Percentiles rank a stretch among this genome's conserved stretches.
These are phyloP conservation scores for Calameuta filiformis DNA, from an alignment of 2,888 invertebrate genomes.

Conservation along the genomic window DNA sequence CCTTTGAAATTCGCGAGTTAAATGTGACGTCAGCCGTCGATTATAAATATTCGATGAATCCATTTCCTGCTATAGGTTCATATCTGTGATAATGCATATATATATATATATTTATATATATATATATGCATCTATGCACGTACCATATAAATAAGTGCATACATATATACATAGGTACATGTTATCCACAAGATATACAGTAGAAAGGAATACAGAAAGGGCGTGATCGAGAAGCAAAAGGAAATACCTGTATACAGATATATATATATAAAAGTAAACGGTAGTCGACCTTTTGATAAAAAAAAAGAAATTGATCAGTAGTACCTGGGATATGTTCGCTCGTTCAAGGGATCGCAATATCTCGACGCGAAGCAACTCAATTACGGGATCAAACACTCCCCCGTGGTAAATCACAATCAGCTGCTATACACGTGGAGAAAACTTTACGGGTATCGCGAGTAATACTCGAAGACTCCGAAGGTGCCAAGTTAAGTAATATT, in stretches of 20 bases:
- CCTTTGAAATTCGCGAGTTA: neutral
- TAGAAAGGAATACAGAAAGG: neutral
- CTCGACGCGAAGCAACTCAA: slow-evolving; percentile 40
- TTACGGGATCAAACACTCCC: slow-evolving; percentile 54
- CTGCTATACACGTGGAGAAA: slow-evolving; percentile 16
- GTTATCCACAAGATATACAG: neutral
- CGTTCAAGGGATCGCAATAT: neutral
- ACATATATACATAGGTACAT: neutral
- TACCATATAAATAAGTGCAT: neutral
- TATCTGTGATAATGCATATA: neutral
- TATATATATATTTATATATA: no score
- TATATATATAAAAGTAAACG: neutral
- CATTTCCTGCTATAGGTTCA: neutral
- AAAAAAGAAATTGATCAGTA: neutral
- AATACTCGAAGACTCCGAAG: neutral
- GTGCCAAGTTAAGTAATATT: slow-evolving; percentile 55
- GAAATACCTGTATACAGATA: neutral
- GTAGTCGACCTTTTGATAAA: neutral
- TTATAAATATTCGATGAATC: neutral
- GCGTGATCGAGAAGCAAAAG: neutral
- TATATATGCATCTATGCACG: neutral
- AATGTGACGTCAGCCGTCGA: neutral
- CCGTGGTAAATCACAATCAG: slow-evolving; percentile 57
- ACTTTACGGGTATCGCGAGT: slow-evolving; percentile 30
- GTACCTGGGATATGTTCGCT: neutral